Evolutionary conservation across 2,113 vertebrate genomes (phyloP).

Genomic region (Rhadina sibilatrix): DNA sequence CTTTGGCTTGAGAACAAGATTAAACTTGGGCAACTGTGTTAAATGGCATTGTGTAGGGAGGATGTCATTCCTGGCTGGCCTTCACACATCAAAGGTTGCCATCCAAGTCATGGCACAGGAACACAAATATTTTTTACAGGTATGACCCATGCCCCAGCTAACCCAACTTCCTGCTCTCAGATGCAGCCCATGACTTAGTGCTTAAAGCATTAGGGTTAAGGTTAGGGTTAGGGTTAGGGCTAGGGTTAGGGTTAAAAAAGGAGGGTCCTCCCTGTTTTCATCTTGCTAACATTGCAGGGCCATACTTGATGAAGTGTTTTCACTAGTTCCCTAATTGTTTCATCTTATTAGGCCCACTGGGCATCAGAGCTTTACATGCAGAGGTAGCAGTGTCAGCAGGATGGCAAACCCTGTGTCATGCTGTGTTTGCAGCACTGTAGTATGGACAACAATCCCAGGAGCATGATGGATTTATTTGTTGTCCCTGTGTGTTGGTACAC

Average conservation of each 20-base stretch:
- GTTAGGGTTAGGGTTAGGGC: no score
- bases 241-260: not conserved
- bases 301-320: not conserved
- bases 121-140: not conserved
- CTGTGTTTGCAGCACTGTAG: not conserved
- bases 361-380: not conserved
- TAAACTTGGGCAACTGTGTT: not conserved
- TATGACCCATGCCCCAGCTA: not conserved
- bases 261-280: not conserved
- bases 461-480: not conserved
- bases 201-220: no score
- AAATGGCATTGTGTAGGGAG: not conserved
- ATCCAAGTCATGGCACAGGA: not conserved
- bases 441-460: not conserved
- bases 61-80: not conserved
- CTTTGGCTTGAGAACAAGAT: no score
- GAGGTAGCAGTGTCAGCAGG: not conserved
- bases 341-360: not conserved
- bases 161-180: not conserved
- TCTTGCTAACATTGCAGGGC: not conserved
- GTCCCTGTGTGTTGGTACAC: not conserved
- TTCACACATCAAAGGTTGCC: not conserved
- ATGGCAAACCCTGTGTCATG: rapidly evolving
- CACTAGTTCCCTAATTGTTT: not conserved
- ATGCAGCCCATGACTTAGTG: not conserved